Evolutionary conservation across 2,113 vertebrate species (phyloP).

Genomic region (Pomatostomus ruficeps): DNA sequence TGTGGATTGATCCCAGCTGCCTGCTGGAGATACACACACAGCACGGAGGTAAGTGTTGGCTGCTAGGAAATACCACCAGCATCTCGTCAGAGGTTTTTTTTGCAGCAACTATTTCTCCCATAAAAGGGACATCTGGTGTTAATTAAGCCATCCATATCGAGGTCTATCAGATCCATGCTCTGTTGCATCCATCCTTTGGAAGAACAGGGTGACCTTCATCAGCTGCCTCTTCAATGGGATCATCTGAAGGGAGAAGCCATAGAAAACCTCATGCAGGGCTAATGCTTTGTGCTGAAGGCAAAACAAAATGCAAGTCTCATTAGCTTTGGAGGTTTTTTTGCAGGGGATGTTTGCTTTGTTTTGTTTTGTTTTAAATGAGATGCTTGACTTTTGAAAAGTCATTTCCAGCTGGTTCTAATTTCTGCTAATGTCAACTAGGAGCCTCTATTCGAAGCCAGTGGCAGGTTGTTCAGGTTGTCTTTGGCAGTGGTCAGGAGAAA

Average conservation of each 20-base stretch:
- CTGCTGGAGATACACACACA: conserved; percentile 57
- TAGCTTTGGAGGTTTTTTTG: neutral
- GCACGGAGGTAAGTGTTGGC: conserved; percentile 58
- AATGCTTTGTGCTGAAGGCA: neutral
- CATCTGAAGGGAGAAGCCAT: neutral
- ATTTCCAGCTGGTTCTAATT: neutral
- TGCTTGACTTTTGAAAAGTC: neutral
- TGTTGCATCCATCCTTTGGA: neutral
- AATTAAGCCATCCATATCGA: neutral
- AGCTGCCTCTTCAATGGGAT: neutral
- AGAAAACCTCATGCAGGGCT: neutral
- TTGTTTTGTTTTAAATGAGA: neutral
- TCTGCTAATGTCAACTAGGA: accelerated
- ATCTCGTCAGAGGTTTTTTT: neutral
- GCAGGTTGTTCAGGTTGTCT: neutral
- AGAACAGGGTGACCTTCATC: neutral
- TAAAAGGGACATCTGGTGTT: neutral
- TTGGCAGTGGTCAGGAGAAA: neutral
- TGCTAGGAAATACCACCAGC: neutral
- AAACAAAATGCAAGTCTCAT: neutral
- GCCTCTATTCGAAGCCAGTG: neutral
- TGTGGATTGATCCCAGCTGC: conserved; percentile 45
- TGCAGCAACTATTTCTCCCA: neutral
- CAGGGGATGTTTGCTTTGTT: neutral
- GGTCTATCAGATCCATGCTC: neutral